These are phyloP conservation scores for Tamias sibiricus DNA, from an alignment of 2,113 vertebrate species.

Conservation along the genomic window DNA sequence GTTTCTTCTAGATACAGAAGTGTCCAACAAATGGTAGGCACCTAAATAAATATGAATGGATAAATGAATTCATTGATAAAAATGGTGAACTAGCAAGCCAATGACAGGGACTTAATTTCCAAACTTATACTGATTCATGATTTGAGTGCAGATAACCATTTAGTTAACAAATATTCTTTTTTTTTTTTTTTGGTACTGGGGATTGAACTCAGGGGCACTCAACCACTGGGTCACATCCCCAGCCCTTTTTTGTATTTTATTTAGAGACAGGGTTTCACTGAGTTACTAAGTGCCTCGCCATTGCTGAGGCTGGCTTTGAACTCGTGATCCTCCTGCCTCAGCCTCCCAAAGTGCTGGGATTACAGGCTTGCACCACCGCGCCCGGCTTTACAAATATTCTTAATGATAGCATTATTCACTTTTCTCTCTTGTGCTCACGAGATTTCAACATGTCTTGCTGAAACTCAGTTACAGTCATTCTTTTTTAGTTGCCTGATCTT, in stretches of 20 bases:
- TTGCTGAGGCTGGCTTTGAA: too few species aligned
- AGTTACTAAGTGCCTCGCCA: too few species aligned
- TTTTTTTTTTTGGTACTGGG: too few species aligned
- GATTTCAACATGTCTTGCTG: not conserved
- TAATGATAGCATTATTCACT: conserved; percentile 32
- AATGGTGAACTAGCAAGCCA: conserved; percentile 13
- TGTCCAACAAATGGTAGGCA: not conserved
- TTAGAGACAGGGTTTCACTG: too few species aligned
- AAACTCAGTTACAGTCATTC: not conserved
- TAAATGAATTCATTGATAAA: conserved; percentile 54
- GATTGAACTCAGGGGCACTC: too few species aligned
- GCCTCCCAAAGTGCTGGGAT: too few species aligned
- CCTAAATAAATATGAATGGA: conserved; percentile 28
- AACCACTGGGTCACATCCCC: too few species aligned
- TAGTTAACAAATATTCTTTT: conserved; percentile 2
- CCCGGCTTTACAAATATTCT: not conserved
- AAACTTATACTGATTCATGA: not conserved
- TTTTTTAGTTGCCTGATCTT: not conserved
- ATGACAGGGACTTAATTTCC: not conserved
- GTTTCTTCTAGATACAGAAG: not conserved
- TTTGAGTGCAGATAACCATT: not conserved
- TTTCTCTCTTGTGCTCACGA: conserved; percentile 11
- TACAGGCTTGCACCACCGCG: too few species aligned
- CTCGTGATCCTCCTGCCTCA: too few species aligned
- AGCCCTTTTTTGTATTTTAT: too few species aligned